phyloP scores from a whole-genome alignment of 2,113 vertebrate species.

The Pachyramphus minor region DNA sequence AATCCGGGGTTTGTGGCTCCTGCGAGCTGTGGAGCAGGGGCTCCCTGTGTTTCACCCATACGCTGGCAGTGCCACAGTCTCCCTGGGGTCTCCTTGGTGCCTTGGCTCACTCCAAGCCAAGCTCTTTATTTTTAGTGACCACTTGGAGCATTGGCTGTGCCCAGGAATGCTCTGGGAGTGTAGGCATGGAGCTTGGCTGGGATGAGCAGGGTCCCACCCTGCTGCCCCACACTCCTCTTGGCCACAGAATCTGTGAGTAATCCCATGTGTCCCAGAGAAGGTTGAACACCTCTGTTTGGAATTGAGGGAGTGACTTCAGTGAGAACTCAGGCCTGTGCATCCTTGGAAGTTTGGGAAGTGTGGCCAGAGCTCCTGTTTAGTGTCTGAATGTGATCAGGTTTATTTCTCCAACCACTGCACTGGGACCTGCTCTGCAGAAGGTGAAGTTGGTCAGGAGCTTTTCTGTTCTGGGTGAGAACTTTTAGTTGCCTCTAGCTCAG shows the following conservation, averaged over 20 bases:
- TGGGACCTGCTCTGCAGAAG: neutral
- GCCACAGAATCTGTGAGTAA: neutral
- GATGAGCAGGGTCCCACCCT: neutral
- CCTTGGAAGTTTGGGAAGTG: neutral
- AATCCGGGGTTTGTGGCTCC: neutral
- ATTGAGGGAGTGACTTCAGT: neutral
- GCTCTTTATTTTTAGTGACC: neutral
- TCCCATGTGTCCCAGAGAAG: accelerated
- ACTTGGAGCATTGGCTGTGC: neutral
- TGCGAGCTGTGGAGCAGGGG: neutral
- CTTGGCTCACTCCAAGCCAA: neutral
- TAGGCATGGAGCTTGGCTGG: neutral
- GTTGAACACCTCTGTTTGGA: neutral
- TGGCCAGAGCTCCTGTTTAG: neutral
- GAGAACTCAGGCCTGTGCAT: neutral
- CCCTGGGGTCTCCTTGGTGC: neutral
- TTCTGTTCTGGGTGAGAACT: neutral
- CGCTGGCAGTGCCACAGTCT: neutral
- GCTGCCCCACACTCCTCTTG: accelerated
- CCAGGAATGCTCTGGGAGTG: neutral
- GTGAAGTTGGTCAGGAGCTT: accelerated
- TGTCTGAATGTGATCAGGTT: neutral
- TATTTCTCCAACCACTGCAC: neutral
- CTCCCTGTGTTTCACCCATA: neutral
- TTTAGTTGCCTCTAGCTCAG: neutral